Evolutionary conservation across 2,888 invertebrate genomes (phyloP), one percentile per base, ranked within the genome.

Genomic region (Liopterus haemorrhoidalis): DNA sequence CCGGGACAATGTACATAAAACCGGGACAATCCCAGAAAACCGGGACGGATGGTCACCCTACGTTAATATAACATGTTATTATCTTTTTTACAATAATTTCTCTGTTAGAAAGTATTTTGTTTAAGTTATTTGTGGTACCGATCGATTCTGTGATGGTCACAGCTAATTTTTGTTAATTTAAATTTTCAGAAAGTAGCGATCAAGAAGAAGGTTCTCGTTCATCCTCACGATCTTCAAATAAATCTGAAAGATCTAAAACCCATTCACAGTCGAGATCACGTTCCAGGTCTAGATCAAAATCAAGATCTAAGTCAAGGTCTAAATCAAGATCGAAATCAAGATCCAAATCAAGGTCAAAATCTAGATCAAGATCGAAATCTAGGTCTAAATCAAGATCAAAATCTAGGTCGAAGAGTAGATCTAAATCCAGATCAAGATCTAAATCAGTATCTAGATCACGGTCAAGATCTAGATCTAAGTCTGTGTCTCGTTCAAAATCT

Each of bases 241-340:
- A 69, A 8, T 64, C 66, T 3, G 70, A 70, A 6, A 64, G 68
- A 5, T 70, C 70, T 2, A 68, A 69, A 55, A 70, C 78, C 0
- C 68, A 65, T 1, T 73, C 74, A 0, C 61, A 64, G 18, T 70
- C 71, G 2, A 59, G 63, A 56, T 59, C 66, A 4, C 18, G 59
- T 53, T 58, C 60, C n/a, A 45, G 58, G 18, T 62, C 66, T 1
- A 52, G 61, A 54, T 60, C 65, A 22, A 46, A 63, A 57, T 58
- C 63, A 11, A 41, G 65, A 54, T 60, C 64, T 5, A 46, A 58
- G 44, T 59, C 64, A 12, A 50, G 57, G 49, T 53, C 55, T 11
- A 41, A 57, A 52, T 61, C 60, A 5, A 40, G 62, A 54, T 58
- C 61, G 6, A 48, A 59, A 49, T 59, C 64, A 5, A 48, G 58